These are phyloP conservation scores for Ferdinandea cuprea DNA, from an alignment of 2,888 invertebrate species.

Conservation along the genomic window DNA sequence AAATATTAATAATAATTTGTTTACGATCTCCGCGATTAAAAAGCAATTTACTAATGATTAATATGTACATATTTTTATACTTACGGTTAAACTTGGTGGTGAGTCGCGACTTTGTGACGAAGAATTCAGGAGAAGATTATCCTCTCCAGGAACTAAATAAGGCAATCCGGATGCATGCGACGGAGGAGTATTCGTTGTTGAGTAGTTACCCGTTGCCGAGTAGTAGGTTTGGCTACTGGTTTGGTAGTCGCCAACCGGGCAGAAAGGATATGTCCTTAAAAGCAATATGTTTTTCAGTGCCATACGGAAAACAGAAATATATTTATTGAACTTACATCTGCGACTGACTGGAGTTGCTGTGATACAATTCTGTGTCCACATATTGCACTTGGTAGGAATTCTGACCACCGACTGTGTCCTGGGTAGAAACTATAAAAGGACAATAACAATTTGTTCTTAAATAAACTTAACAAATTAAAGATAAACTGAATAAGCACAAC, in stretches of 20 bases:
- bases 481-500: no score
- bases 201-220: conserved; percentile 85
- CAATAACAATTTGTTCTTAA: not conserved
- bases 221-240: conserved; percentile 86
- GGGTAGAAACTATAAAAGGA: conserved; percentile 81
- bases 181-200: conserved; percentile 82
- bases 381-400: conserved; percentile 88
- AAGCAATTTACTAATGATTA: conserved; percentile 7
- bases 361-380: conserved; percentile 88
- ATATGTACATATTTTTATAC: conserved; percentile 75
- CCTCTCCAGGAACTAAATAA: conserved; percentile 89
- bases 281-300: not conserved
- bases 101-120: conserved; percentile 85
- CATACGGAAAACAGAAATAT: not conserved
- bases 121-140: conserved; percentile 86
- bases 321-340: conserved; percentile 84
- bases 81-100: conserved; percentile 88
- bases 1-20: conserved; percentile 38
- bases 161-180: conserved; percentile 83
- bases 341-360: conserved; percentile 85
- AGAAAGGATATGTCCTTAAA: conserved; percentile 90
- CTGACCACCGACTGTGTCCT: conserved; percentile 80
- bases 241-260: conserved; percentile 87
- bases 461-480: no score
- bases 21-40: conserved; percentile 1